A percentile compares a stretch with the other conserved stretches of the same genome.
Conservation (phyloP, 2,888 invertebrate species). For the Lasioglossum malachurum region DNA sequence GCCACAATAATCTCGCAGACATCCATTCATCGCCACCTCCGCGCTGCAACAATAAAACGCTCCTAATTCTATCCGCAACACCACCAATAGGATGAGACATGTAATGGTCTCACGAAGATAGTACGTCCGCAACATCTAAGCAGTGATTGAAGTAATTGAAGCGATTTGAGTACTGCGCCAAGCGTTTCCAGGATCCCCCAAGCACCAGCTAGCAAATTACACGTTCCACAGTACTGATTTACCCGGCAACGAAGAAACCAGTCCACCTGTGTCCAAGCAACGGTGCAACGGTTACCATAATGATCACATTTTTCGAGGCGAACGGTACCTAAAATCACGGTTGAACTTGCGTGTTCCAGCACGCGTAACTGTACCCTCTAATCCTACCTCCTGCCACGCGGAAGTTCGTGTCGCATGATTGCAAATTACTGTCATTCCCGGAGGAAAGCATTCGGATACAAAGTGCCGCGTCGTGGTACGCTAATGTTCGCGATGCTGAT, state of each 20-base stretch:
- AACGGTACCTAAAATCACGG: slow-evolving; percentile 7
- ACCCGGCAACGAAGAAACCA: slow-evolving; percentile 1
- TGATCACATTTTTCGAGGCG: slow-evolving; percentile 10
- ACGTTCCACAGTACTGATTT: slow-evolving; percentile 24
- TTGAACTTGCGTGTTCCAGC: background rate
- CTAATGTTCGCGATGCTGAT: background rate
- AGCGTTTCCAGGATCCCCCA: background rate
- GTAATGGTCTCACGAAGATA: background rate
- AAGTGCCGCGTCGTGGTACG: background rate
- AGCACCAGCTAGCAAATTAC: background rate
- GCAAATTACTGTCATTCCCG: background rate
- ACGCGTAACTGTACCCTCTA: slow-evolving; percentile 38
- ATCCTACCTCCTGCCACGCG: background rate
- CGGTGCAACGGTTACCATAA: slow-evolving; percentile 9
- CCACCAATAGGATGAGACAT: background rate
- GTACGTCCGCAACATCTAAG: too few relatives aligned
- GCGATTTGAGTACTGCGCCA: background rate
- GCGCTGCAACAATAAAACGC: too few relatives aligned
- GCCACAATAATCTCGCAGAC: too few relatives aligned
- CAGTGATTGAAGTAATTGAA: background rate
- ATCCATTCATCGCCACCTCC: too few relatives aligned
- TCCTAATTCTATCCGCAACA: too few relatives aligned
- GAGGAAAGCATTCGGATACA: background rate
- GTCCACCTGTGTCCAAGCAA: slow-evolving; percentile 9
- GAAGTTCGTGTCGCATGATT: background rate